Base-by-base conservation (phyloP, 2,113 vertebrate species). In the Numenius arquata region DNA sequence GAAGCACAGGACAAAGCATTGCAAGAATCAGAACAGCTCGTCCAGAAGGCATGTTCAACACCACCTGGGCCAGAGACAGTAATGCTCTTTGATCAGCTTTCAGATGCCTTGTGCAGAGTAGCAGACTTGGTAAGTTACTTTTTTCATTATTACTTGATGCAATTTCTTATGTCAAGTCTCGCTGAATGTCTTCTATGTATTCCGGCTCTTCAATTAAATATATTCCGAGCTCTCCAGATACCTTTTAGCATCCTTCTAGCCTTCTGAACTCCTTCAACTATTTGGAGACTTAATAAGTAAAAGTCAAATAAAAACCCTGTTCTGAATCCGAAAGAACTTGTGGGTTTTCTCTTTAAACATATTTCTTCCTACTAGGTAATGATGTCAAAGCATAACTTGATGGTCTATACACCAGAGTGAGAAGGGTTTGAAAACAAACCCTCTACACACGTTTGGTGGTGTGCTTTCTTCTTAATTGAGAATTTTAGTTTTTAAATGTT, bases 51-150 rank as follows among this genome's bases (percentile, higher is more conserved):
- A 0, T 99, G 98, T 68, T 88, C 96, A 23, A 82, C 90, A 29
- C 83, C 98, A 2, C 98, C 99, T 2, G 99, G 99, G 19, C 96
- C 97, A 5, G 97, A 98, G 95, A 99, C 98, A 0, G 98, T 99
- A 6, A 96, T 97, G 77, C 97, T 98, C 43, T 99, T 99, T 76
- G 99, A 99, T 86, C 98, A 99, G 87, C 99, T 99, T 61, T 99
- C 99, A 0, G 99, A 99, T 96, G 97, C 98, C 58, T 93, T 99
- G 68, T 99, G 99, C 94, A 98, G 98, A 97, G 99, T 99, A 85
- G 99, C 99, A 2, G 99, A 99, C 97, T 96, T 99, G 98, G 99
- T 95, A 75, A 7, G 23, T 75, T 74, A 40, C 8, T n/a, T 56
- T 48, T 62, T 29, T 45, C 10, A 4, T 68, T 66, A 58, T 58